Conservation (phyloP, 2,888 invertebrate genomes). For the Epinotia ramella region DNA sequence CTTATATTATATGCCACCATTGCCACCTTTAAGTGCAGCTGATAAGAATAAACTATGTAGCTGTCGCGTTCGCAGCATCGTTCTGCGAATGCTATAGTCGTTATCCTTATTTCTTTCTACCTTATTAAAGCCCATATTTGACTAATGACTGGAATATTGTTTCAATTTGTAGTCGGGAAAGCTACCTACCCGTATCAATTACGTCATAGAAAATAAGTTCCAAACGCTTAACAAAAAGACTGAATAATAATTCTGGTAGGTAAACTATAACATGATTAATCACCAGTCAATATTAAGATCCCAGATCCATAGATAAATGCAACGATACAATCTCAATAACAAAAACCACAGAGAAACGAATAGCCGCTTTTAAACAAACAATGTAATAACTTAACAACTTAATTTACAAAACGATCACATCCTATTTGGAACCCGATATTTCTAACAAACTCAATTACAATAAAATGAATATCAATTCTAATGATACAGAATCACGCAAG, state of each 20-base stretch:
- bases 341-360: conserved; percentile 16
- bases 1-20: conserved; percentile 26
- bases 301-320: background rate
- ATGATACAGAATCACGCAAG: conserved; percentile 38
- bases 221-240: background rate
- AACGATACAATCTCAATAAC: conserved; percentile 17
- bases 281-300: conserved; percentile 10
- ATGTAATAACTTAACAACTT: conserved; percentile 43
- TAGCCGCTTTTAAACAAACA: conserved; percentile 33
- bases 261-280: background rate
- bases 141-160: background rate
- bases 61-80: background rate
- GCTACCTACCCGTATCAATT: background rate
- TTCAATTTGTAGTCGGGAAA: background rate
- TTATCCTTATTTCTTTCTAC: conserved; percentile 1
- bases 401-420: conserved; percentile 42
- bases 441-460: conserved; percentile 41
- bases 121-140: background rate
- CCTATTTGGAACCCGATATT: conserved; percentile 40
- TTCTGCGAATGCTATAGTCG: background rate
- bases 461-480: conserved; percentile 39
- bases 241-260: background rate
- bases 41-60: conserved; percentile 20
- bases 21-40: conserved; percentile 20
- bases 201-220: background rate